Evolutionary conservation across 2,888 invertebrate genomes (phyloP).

Genomic region (Agelastica alni): DNA sequence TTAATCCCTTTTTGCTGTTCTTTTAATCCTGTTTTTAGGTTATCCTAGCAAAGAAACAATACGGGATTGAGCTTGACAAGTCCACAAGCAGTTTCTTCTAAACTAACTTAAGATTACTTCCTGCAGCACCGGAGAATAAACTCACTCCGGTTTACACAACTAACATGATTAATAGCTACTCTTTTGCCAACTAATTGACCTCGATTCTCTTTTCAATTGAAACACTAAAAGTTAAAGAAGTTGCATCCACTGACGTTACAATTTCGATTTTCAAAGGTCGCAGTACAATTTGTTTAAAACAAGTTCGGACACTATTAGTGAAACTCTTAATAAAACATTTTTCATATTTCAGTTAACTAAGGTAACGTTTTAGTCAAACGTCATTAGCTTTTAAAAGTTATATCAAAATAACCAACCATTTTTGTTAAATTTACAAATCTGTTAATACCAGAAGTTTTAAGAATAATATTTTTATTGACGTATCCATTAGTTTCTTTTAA

Average conservation of each 20-base stretch:
- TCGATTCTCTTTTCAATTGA: conserved; percentile 25
- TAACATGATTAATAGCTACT: conserved; percentile 29
- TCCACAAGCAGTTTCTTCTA: conserved; percentile 19
- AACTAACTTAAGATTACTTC: conserved; percentile 30
- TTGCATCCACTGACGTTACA: neutral
- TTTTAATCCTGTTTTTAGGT: conserved; percentile 7
- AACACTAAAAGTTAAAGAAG: conserved; percentile 20
- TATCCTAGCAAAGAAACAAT: conserved; percentile 14
- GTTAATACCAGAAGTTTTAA: no score
- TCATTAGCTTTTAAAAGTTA: no score
- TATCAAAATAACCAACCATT: no score
- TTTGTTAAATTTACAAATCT: no score
- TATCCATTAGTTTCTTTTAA: no score
- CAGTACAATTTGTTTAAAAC: no score
- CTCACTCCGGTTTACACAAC: conserved; percentile 21
- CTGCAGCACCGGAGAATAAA: conserved; percentile 10
- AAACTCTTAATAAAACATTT: no score
- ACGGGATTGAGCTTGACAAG: conserved; percentile 29
- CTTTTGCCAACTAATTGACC: conserved; percentile 29
- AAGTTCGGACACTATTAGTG: no score
- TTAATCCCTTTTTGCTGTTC: conserved; percentile 2
- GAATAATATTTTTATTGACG: no score
- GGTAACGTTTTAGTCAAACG: no score
- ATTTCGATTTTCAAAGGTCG: no score
- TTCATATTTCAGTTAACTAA: no score